Conservation (phyloP, 2,888 invertebrate species). For the Rhorus exstirpatorius region DNA sequence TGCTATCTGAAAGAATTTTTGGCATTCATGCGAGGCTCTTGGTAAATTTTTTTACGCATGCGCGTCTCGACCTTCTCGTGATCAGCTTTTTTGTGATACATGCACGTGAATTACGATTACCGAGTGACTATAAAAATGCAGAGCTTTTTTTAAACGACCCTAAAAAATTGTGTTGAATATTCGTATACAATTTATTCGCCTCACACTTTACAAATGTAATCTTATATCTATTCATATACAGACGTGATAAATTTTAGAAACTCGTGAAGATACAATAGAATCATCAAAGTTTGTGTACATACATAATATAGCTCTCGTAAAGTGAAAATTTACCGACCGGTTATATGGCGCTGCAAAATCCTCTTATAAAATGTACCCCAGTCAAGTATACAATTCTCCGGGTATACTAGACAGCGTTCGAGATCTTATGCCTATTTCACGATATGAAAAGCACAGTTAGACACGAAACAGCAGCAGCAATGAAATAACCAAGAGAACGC, state of each 20-base stretch:
- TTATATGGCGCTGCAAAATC: constrained; percentile 37
- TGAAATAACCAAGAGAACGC: constrained; percentile 40
- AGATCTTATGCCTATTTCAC: constrained; percentile 1
- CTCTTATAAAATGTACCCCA: constrained; percentile 36
- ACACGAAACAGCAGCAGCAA: constrained; percentile 42
- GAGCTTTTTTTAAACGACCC: too few relatives aligned
- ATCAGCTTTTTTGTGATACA: too few relatives aligned
- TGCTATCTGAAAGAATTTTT: too few relatives aligned
- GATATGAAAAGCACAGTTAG: constrained; percentile 55
- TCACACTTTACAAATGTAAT: too few relatives aligned
- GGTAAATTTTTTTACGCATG: too few relatives aligned
- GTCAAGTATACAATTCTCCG: constrained; percentile 36
- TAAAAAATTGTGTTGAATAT: too few relatives aligned
- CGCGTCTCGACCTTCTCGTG: too few relatives aligned
- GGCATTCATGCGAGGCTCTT: too few relatives aligned
- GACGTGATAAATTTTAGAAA: constrained; percentile 16
- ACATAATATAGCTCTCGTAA: constrained; percentile 47
- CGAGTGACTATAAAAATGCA: too few relatives aligned
- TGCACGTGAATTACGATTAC: too few relatives aligned
- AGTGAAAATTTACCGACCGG: constrained; percentile 41
- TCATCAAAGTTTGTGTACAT: constrained; percentile 52
- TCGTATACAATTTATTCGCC: too few relatives aligned
- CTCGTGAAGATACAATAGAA: constrained; percentile 36
- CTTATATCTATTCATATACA: neutral
- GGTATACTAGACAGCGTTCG: neutral